Percentiles rank a stretch among this genome's conserved stretches.
phyloP scores from a whole-genome alignment of 2,888 invertebrate genomes.

The Salpingus planirostris region DNA sequence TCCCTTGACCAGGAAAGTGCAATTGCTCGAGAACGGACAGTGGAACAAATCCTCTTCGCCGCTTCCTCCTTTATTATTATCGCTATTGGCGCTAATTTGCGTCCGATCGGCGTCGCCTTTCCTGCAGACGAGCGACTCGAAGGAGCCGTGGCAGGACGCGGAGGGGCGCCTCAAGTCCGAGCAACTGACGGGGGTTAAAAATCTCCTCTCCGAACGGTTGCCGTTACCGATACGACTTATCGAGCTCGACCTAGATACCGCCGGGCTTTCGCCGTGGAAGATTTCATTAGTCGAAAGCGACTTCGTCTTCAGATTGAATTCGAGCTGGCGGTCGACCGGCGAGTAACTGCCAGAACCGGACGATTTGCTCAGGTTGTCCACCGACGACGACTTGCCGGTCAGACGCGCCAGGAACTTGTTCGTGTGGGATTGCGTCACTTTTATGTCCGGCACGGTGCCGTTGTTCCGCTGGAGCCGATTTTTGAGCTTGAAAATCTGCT shows the following conservation, averaged over 20 bases:
- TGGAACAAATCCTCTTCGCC: constrained; percentile 22
- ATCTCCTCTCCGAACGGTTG: constrained; percentile 18
- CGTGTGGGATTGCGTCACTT: constrained; percentile 38
- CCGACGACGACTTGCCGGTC: constrained; percentile 43
- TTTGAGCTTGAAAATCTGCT: constrained; percentile 43
- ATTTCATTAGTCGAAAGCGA: constrained; percentile 44
- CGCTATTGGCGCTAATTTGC: too few species aligned
- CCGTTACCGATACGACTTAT: constrained; percentile 19
- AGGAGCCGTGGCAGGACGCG: constrained; percentile 34
- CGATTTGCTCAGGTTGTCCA: constrained; percentile 41
- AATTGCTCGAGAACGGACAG: constrained; percentile 31
- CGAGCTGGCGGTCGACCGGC: too few species aligned
- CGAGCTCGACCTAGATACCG: constrained; percentile 29
- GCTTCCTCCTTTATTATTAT: too few species aligned
- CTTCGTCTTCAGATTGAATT: constrained; percentile 36
- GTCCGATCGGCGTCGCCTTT: constrained; percentile 1
- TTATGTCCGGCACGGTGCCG: constrained; percentile 35
- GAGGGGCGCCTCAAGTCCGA: constrained; percentile 20
- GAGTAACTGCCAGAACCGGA: too few species aligned
- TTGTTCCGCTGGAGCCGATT: constrained; percentile 24
- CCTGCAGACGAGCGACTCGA: constrained; percentile 26
- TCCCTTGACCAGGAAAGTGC: constrained; percentile 25
- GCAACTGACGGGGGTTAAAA: too few species aligned
- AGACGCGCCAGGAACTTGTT: constrained; percentile 45
- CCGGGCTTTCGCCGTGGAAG: constrained; percentile 30